Conservation (phyloP, 2,113 vertebrate genomes). For the Tragelaphus scriptus region DNA sequence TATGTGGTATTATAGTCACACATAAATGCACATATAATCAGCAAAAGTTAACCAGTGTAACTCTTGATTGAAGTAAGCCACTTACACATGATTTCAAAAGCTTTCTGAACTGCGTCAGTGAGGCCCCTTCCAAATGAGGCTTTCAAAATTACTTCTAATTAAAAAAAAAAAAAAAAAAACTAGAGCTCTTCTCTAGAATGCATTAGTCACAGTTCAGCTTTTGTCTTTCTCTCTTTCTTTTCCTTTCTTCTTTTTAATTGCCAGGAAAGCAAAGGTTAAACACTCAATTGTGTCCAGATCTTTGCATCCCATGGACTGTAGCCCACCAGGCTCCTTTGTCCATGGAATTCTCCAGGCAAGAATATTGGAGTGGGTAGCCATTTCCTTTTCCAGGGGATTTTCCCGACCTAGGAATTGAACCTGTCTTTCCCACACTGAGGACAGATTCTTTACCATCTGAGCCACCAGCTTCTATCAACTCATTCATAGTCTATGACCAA, state of each 20-base stretch:
- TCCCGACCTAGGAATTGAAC: background rate
- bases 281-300: background rate
- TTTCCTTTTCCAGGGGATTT: background rate
- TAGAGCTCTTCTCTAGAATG: background rate
- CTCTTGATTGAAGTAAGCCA: background rate
- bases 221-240: background rate
- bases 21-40: background rate
- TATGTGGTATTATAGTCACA: background rate
- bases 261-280: background rate
- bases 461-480: background rate
- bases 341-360: background rate
- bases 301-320: background rate
- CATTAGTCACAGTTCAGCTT: background rate
- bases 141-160: conserved; percentile 43
- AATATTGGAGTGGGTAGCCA: background rate
- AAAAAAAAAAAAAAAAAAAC: background rate
- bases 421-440: background rate
- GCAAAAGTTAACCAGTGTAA: background rate
- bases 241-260: background rate
- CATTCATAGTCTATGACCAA: background rate
- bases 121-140: background rate
- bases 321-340: background rate
- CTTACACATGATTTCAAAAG: background rate
- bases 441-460: background rate
- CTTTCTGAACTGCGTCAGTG: background rate